phyloP scores from a whole-genome alignment of 2,888 invertebrate genomes.

The Torymus aiolomorphi region DNA sequence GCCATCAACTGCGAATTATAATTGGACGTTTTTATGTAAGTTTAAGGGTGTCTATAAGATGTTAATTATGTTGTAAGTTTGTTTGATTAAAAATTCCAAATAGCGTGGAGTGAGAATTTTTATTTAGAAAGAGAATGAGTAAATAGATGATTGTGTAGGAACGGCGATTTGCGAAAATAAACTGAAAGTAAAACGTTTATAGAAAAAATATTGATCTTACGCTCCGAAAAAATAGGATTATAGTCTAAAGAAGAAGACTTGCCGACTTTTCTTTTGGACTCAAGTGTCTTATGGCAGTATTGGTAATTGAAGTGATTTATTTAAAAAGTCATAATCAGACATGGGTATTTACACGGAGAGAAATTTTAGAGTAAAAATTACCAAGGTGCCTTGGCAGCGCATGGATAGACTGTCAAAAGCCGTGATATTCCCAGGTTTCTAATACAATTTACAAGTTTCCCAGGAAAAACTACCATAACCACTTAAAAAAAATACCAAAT shows the following conservation, averaged over 20 bases:
- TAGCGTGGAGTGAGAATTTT: slow-evolving; percentile 22
- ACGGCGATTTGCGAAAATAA: slow-evolving; percentile 54
- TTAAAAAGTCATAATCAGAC: neutral
- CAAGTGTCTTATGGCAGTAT: slow-evolving; percentile 26
- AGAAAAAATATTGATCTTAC: slow-evolving; percentile 58
- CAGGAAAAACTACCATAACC: too few relatives aligned
- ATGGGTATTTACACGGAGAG: too few relatives aligned
- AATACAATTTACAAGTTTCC: too few relatives aligned
- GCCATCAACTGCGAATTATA: too few relatives aligned
- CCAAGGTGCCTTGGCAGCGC: too few relatives aligned
- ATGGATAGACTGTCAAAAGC: too few relatives aligned
- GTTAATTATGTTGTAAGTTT: slow-evolving; percentile 31
- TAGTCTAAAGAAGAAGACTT: slow-evolving; percentile 40
- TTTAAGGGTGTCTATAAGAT: neutral
- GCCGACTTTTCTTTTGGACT: slow-evolving; percentile 47
- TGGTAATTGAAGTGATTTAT: slow-evolving; percentile 20
- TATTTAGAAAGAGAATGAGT: slow-evolving; percentile 45
- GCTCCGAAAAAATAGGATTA: slow-evolving; percentile 55
- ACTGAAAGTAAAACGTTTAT: slow-evolving; percentile 57
- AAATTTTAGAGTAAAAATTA: too few relatives aligned
- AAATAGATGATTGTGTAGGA: slow-evolving; percentile 44
- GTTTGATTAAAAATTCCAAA: slow-evolving; percentile 33
- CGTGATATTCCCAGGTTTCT: too few relatives aligned
- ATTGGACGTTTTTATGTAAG: too few relatives aligned
- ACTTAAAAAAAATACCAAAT: too few relatives aligned